Evolutionary conservation across 2,113 vertebrate genomes (phyloP), one percentile per base, ranked within the genome.

Genomic region (Gadus chalcogrammus): DNA sequence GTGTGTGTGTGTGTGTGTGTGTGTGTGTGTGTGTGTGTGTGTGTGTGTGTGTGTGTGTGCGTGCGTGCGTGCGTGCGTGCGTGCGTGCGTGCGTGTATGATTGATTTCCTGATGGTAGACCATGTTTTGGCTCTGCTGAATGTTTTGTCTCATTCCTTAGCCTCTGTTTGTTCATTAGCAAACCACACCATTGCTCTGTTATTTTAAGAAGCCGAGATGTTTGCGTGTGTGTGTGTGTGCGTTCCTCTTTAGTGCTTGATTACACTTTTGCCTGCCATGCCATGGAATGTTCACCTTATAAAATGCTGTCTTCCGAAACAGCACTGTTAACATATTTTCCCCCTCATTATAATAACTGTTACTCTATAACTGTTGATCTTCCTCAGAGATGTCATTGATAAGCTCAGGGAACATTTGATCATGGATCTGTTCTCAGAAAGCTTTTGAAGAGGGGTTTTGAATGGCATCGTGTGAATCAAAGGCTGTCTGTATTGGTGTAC

Each of bases 241-340:
- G 17, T 24, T 28, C 15, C 15, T 62, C 28, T 48, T 31, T 38
- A 70, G 48, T 77, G 64, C 63, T 64, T 15, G 17, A 61, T 71
- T 84, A 84, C 76, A 55, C 20, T 61, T 65, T 48, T 64, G 59
- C 58, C 8, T 11, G 42, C 42, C 42, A 48, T 11, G 42, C 42
- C 42, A 48, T 48, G 42, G 42, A 48, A 48, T 48, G 42, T 48
- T 48, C 9, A 9, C 12, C 42, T 48, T 2, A 48, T 48, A 48
- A 11, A 48, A 48, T 9, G 42, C 9, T 6, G 31, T 48, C 42
- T 48, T 48, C 7, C 42, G 9, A 48, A 48, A 48, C 31, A 48
- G 7, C 42, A 48, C 42, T 48, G 12, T 11, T 48, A 48, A 48
- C 42, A 11, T 9, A 48, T 48, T 11, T 5, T 42, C 8, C 42